phyloP scores from a whole-genome alignment of 2,888 invertebrate genomes.

The Dolichopus griseipennis region DNA sequence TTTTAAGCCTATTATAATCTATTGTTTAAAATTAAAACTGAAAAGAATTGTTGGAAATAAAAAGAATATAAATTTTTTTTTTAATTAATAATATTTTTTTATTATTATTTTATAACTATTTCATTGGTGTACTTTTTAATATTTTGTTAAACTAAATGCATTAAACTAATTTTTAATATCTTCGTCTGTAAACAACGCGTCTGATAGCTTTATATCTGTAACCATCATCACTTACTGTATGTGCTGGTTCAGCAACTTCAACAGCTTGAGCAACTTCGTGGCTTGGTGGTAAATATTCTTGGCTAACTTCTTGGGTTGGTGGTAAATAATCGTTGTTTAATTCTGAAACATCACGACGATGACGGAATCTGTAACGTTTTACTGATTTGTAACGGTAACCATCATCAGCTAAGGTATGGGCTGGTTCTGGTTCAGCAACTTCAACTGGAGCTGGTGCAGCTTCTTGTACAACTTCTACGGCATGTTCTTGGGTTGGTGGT shows the following conservation, averaged over 20 bases:
- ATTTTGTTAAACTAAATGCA: too few species aligned
- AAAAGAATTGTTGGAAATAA: too few species aligned
- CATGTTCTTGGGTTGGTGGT: conserved; percentile 22
- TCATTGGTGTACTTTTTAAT: too few species aligned
- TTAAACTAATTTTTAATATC: conserved; percentile 15
- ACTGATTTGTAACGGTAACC: conserved; percentile 25
- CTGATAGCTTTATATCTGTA: conserved; percentile 21
- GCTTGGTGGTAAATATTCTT: conserved; percentile 15
- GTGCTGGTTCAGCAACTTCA: conserved; percentile 15
- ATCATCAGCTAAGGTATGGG: conserved; percentile 31
- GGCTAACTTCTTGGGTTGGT: conserved; percentile 20
- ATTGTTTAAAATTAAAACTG: too few species aligned
- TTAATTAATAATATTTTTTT: too few species aligned
- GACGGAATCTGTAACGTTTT: conserved; percentile 5
- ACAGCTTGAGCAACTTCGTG: conserved; percentile 20
- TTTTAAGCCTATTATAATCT: too few species aligned
- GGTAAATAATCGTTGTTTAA: conserved; percentile 27
- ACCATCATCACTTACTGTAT: conserved; percentile 18
- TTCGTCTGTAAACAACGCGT: conserved; percentile 20
- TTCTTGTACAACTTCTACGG: conserved; percentile 20
- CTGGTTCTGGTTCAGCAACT: conserved; percentile 18
- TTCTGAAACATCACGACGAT: conserved; percentile 22
- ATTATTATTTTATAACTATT: too few species aligned
- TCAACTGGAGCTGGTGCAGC: conserved; percentile 15
- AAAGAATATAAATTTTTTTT: too few species aligned